phyloP scores from a whole-genome alignment of 2,113 vertebrate species.

The Ceyx melanurus region DNA sequence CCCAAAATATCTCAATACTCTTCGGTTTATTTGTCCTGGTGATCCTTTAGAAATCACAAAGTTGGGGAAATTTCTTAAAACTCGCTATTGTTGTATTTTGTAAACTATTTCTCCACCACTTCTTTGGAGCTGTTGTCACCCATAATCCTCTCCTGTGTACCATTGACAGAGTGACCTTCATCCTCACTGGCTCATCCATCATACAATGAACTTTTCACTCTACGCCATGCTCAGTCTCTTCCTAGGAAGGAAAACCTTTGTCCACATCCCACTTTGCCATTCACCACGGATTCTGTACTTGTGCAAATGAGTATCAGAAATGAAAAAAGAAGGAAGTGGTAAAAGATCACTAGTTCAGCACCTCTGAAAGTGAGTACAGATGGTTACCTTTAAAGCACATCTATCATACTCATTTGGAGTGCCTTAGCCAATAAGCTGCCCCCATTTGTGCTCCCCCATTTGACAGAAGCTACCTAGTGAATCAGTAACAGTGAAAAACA shows the following conservation, averaged over 20 bases:
- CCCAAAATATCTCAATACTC: not conserved
- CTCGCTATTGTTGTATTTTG: conserved; percentile 29
- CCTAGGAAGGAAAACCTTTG: conserved; percentile 85
- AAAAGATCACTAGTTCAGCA: conserved; percentile 77
- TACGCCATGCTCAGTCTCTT: conserved; percentile 75
- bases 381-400: conserved; percentile 78
- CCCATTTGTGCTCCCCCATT: conserved; percentile 24
- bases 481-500: conserved; percentile 46
- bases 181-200: conserved; percentile 87
- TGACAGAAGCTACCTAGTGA: conserved; percentile 16
- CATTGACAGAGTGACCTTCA: conserved; percentile 90
- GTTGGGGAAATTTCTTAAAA: not conserved
- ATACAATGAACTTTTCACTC: conserved; percentile 93
- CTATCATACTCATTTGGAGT: conserved; percentile 77
- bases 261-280: conserved; percentile 80
- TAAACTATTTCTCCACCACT: conserved; percentile 50
- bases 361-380: conserved; percentile 80
- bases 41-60: not conserved
- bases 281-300: conserved; percentile 75
- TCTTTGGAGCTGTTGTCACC: conserved; percentile 56
- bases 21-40: not conserved
- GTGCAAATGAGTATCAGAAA: conserved; percentile 13
- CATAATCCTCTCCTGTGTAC: conserved; percentile 84
- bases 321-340: conserved; percentile 55
- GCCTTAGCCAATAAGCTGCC: conserved; percentile 48